These are phyloP conservation scores for Calameuta pallipes DNA, from an alignment of 2,888 invertebrate species.

Conservation along the genomic window DNA sequence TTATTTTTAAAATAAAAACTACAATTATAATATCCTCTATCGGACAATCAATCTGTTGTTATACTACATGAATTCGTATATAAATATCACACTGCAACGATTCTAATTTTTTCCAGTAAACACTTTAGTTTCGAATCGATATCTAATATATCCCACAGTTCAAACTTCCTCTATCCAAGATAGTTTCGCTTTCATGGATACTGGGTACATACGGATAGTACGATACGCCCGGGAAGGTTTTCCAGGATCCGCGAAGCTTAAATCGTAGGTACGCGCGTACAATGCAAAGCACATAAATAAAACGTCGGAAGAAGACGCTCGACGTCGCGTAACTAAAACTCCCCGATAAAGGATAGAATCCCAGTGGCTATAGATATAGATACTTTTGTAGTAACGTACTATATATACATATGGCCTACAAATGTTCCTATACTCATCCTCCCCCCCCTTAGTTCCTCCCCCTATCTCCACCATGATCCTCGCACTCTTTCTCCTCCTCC, in stretches of 20 bases:
- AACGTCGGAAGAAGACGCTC: constrained; percentile 2
- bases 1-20: neutral
- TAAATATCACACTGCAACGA: neutral
- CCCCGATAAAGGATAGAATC: neutral
- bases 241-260: neutral
- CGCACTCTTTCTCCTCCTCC: neutral
- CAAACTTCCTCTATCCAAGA: neutral
- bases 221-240: neutral
- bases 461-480: neutral
- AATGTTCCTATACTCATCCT: neutral
- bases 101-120: neutral
- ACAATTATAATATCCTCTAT: too few species aligned
- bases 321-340: constrained; percentile 1
- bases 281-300: constrained; percentile 7
- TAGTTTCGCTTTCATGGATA: neutral
- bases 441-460: neutral
- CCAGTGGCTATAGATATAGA: neutral
- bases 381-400: neutral
- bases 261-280: constrained; percentile 2
- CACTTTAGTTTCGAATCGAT: neutral
- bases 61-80: neutral
- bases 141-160: neutral
- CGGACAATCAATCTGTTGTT: neutral
- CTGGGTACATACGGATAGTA: neutral
- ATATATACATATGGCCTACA: neutral